Evolutionary conservation across 2,797 vertebrate species (phyloP).

Genomic region (Dipus sagitta): DNA sequence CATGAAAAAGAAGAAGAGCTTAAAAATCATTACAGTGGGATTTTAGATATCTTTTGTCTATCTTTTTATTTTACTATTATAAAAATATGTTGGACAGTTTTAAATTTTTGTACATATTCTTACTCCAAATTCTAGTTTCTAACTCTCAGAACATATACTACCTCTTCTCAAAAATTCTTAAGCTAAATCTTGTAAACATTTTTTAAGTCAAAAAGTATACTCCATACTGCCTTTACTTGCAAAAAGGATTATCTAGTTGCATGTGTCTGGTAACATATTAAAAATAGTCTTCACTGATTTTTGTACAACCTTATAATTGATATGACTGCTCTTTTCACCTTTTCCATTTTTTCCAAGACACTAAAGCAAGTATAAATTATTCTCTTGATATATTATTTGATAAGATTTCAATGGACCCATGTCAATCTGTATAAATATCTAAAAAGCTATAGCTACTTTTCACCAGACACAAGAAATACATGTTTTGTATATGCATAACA

Average conservation of each 20-base stretch:
- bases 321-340: neutral
- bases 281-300: neutral
- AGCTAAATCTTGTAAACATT: too few relatives aligned
- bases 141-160: neutral
- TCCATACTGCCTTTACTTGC: neutral
- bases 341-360: neutral
- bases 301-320: neutral
- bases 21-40: neutral
- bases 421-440: neutral
- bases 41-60: neutral
- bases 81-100: neutral
- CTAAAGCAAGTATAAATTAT: neutral
- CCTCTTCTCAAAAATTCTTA: neutral
- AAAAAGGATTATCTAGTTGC: neutral
- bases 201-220: neutral
- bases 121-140: constrained; percentile 21
- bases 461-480: neutral
- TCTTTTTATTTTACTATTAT: neutral
- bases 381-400: neutral
- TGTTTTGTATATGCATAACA: neutral
- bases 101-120: neutral
- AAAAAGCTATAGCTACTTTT: neutral
- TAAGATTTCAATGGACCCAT: neutral
- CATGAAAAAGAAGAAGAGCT: neutral
- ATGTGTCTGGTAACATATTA: neutral